Evolutionary conservation across 2,113 vertebrate genomes (phyloP).

Genomic region (Meriones unguiculatus): DNA sequence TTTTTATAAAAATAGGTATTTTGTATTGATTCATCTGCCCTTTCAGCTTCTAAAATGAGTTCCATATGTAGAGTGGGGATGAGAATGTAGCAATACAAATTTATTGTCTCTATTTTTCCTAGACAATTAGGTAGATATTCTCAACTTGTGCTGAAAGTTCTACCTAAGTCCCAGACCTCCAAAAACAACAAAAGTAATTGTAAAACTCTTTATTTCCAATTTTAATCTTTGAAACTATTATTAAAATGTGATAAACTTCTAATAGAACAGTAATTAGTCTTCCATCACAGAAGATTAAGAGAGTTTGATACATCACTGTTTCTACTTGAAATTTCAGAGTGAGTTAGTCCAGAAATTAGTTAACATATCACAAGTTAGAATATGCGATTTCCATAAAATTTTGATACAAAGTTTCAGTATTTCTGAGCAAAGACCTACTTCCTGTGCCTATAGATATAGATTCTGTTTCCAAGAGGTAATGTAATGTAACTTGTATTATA

Average conservation of each 20-base stretch:
- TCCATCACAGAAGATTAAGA: not conserved
- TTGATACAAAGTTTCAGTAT: slow-evolving; percentile 20
- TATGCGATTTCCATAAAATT: not conserved
- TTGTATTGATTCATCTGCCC: not conserved
- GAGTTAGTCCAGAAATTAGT: not conserved
- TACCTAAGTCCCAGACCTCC: not conserved
- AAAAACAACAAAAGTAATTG: not conserved
- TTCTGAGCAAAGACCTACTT: not conserved
- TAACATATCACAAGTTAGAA: not conserved
- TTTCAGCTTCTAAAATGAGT: slow-evolving; percentile 4
- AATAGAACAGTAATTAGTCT: not conserved
- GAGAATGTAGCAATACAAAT: not conserved
- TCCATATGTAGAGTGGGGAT: not conserved
- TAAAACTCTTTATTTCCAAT: not conserved
- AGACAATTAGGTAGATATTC: not conserved
- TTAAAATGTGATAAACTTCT: not conserved
- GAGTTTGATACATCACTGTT: not conserved
- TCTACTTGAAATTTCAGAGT: not conserved
- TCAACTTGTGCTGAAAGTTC: not conserved
- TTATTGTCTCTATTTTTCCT: not conserved
- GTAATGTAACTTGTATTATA: not conserved
- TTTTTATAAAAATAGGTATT: slow-evolving; percentile 8
- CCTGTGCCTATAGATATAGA: not conserved
- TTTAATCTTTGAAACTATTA: not conserved
- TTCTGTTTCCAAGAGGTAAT: not conserved